These are phyloP conservation scores for Amiota communis DNA, from an alignment of 2,888 invertebrate species.

Conservation along the genomic window DNA sequence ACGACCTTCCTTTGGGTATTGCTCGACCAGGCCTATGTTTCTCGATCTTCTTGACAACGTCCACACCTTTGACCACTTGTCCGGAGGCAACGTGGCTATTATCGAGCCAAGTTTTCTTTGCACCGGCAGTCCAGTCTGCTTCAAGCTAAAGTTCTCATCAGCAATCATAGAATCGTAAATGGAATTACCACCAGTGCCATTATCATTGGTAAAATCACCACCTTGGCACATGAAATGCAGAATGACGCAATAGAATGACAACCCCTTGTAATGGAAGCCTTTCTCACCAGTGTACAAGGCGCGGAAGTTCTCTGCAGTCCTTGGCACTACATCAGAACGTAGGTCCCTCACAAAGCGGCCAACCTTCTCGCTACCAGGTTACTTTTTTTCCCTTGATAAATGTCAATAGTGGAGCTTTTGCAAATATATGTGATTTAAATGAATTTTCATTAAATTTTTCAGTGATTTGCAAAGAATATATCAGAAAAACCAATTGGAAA, in stretches of 20 bases:
- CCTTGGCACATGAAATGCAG: constrained; percentile 98
- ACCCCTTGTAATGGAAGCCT: constrained; percentile 93
- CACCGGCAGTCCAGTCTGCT: constrained; percentile 96
- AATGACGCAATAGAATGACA: constrained; percentile 94
- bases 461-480: too few species aligned
- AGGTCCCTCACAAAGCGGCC: constrained; percentile 76
- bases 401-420: not conserved
- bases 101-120: constrained; percentile 93
- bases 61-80: constrained; percentile 89
- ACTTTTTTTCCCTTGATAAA: constrained; percentile 23
- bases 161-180: constrained; percentile 96
- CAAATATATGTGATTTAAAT: too few species aligned
- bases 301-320: constrained; percentile 96
- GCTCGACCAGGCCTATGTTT: constrained; percentile 84
- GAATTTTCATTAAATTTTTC: too few species aligned
- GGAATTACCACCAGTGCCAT: constrained; percentile 95
- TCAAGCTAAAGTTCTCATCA: constrained; percentile 96
- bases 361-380: constrained; percentile 40
- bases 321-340: constrained; percentile 90
- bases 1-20: constrained; percentile 85
- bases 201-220: constrained; percentile 95
- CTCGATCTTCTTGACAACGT: constrained; percentile 90
- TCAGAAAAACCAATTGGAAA: too few species aligned
- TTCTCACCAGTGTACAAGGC: constrained; percentile 95
- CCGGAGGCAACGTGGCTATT: constrained; percentile 95